Base-by-base conservation (phyloP, 2,797 vertebrate species). In the Pipistrellus kuhlii region DNA sequence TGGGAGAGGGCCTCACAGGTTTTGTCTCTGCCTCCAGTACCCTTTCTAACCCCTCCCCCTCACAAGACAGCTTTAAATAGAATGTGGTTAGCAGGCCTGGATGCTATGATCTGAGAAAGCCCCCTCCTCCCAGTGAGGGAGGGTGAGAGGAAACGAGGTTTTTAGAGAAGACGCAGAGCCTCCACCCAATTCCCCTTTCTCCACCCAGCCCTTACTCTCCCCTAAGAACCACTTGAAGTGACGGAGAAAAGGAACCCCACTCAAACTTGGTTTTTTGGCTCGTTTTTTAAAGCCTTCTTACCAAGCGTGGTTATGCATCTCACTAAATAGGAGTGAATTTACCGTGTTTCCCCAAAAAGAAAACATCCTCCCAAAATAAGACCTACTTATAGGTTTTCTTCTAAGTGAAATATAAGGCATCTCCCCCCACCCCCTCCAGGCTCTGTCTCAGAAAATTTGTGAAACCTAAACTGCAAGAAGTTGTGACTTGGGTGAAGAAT, bases 161-260 rank as follows among this genome's bases (percentile, higher is more conserved):
- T 91, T 77, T 59, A 82, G 32, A 78, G 32, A 30, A 17, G 6
- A 30, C 5, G 6, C 25, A 80, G 57, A 66, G n/a, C n/a, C 30
- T 59, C 86, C 32, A 83, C 76, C 81, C 69, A 76, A 73, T 59
- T 53, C 64, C 69, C 38, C 41, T 81, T 76, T 90, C n/a, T 90
- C 85, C 12, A 27, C 57, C 32, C 44, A 30, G 6, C 35, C 38
- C 38, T 57, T 14, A 12, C 35, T 6, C 13, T 44, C 41, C 9
- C 51, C 48, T 14, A 69, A 93, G 57, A 85, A 53, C 32, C 2
- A 21, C 59, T 69, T 57, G 48, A 9, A 27, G 15, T 20, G 30
- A 32, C 55, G 32, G 57, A 71, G 30, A 59, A 77, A 64, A 80
- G 53, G 5, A 53, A 21, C 44, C 20, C 23, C 25, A 46, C 57